Evolutionary conservation across 92 coral and sea anemone genomes (phyloP).

Genomic region (Zoanthus solanderi): DNA sequence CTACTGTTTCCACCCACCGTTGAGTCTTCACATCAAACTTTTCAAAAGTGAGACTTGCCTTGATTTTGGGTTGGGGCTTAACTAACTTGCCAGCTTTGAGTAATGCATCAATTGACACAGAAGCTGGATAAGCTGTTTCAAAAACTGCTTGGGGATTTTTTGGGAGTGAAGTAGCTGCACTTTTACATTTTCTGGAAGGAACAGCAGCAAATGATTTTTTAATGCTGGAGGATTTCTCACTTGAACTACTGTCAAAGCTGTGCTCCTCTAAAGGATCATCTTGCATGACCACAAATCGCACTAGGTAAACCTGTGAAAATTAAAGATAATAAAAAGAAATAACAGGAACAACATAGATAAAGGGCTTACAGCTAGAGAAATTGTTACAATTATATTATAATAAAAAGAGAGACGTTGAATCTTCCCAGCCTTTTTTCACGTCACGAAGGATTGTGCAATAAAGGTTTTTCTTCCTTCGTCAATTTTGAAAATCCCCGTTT

Average conservation of each 20-base stretch:
- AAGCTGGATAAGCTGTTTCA: constrained; percentile 46
- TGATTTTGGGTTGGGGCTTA: constrained; percentile 45
- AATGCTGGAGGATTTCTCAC: background rate
- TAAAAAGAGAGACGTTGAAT: too few relatives aligned
- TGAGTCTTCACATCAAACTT: constrained; percentile 55
- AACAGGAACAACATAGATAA: too few relatives aligned
- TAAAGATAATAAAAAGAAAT: background rate
- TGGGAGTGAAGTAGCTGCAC: background rate
- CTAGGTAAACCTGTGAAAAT: constrained; percentile 25
- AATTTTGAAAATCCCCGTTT: too few relatives aligned
- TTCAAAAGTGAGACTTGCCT: constrained; percentile 51
- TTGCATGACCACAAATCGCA: constrained; percentile 16
- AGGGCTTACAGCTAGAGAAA: too few relatives aligned
- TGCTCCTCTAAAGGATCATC: constrained; percentile 10
- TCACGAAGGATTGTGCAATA: too few relatives aligned
- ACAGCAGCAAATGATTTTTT: background rate
- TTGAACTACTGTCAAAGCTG: background rate
- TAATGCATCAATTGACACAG: constrained; percentile 56
- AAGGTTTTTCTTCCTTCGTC: too few relatives aligned
- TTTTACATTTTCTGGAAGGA: background rate
- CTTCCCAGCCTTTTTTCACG: too few relatives aligned
- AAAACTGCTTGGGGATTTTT: background rate
- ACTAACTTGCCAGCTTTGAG: constrained; percentile 65
- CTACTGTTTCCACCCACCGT: constrained; percentile 34
- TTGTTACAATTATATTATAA: too few relatives aligned